Conservation (phyloP, 1,140 invertebrate genomes). For the Trichomalopsis sarcophagae region DNA sequence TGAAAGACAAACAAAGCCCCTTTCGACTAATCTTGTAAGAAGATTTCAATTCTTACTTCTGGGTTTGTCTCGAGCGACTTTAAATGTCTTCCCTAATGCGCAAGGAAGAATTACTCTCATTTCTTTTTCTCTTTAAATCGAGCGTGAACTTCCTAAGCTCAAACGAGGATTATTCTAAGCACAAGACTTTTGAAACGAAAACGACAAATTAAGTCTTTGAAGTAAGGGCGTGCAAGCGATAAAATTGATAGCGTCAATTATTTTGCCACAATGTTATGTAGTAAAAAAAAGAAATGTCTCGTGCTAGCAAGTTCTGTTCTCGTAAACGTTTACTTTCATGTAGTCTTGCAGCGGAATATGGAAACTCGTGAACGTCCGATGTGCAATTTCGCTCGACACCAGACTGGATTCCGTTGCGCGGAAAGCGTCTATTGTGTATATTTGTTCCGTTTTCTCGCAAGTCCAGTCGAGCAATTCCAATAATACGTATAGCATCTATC, state of each 20-base stretch:
- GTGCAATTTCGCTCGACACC: slow-evolving; percentile 45
- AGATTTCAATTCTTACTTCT: slow-evolving; percentile 27
- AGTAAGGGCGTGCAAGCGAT: not conserved
- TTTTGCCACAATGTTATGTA: not conserved
- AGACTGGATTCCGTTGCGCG: slow-evolving; percentile 41
- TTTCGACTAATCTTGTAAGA: slow-evolving; percentile 4
- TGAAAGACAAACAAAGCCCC: not conserved
- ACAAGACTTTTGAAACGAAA: not conserved
- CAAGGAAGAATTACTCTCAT: slow-evolving; percentile 43
- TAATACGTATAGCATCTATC: slow-evolving; percentile 24
- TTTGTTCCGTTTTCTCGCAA: slow-evolving; percentile 36
- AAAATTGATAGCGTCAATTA: not conserved
- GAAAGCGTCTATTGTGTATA: slow-evolving; percentile 40
- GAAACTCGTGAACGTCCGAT: slow-evolving; percentile 40
- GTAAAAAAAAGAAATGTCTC: not conserved
- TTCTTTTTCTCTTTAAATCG: slow-evolving; percentile 42
- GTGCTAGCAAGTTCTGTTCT: not conserved
- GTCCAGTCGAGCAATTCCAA: slow-evolving; percentile 40
- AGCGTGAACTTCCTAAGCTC: slow-evolving; percentile 15
- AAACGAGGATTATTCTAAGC: slow-evolving; percentile 9
- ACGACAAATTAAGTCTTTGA: not conserved
- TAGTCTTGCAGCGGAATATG: slow-evolving; percentile 24
- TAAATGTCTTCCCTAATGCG: slow-evolving; percentile 47
- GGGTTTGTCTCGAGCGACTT: slow-evolving; percentile 18
- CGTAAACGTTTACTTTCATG: not conserved